Conservation (phyloP, 2,113 vertebrate genomes). For the Strix aluco region DNA sequence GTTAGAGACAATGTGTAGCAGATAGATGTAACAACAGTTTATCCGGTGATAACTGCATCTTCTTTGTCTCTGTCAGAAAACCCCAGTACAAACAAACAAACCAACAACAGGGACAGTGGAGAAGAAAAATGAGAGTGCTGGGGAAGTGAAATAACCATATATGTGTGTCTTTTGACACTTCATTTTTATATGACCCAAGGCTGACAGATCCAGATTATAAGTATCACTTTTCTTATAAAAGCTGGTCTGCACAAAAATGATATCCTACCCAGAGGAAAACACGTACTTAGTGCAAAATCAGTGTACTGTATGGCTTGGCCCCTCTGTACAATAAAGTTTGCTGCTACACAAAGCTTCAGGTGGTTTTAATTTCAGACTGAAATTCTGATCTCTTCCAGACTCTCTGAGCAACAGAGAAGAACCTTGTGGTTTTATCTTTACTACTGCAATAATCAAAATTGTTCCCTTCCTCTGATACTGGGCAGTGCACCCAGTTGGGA, state of each 20-base stretch:
- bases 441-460: slow-evolving; percentile 69
- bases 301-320: background rate
- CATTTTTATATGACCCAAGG: slow-evolving; percentile 53
- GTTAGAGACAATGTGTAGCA: background rate
- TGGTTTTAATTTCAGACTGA: slow-evolving; percentile 63
- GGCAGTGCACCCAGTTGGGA: slow-evolving; percentile 80
- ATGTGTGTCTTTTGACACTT: slow-evolving; percentile 41
- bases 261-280: slow-evolving; percentile 41
- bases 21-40: background rate
- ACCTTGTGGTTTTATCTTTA: slow-evolving; percentile 84
- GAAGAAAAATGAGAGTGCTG: background rate
- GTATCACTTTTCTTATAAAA: slow-evolving; percentile 52
- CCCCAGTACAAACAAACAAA: background rate
- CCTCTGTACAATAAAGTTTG: slow-evolving; percentile 13
- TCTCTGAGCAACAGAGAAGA: slow-evolving; percentile 81
- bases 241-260: slow-evolving; percentile 27
- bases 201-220: slow-evolving; percentile 41
- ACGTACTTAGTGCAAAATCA: background rate
- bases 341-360: slow-evolving; percentile 37
- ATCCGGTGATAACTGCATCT: background rate
- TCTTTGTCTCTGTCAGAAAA: background rate
- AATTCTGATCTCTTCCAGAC: slow-evolving; percentile 73
- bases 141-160: slow-evolving; percentile 22
- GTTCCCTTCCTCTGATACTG: slow-evolving; percentile 81
- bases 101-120: background rate